phyloP scores from a whole-genome alignment of 2,888 invertebrate species.

The Meghimatium bilineatum region DNA sequence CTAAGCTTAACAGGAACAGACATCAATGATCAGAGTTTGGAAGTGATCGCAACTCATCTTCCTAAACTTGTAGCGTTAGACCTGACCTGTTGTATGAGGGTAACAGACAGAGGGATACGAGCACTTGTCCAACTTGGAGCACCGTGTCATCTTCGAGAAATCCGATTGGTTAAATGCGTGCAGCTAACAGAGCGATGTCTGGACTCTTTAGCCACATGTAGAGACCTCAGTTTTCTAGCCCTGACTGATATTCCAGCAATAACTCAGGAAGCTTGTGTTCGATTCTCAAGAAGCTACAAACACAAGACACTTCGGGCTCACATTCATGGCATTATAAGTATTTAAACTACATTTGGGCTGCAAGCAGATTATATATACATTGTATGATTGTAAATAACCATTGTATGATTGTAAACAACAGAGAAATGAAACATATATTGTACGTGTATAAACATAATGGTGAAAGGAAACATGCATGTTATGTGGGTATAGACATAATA shows the following conservation, averaged over 20 bases:
- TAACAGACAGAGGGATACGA: constrained; percentile 92
- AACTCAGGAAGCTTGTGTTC: constrained; percentile 49
- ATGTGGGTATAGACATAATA: too few relatives aligned
- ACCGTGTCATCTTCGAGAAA: constrained; percentile 46
- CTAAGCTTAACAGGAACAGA: constrained; percentile 91
- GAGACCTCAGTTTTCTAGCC: constrained; percentile 45
- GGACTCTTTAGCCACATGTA: constrained; percentile 39
- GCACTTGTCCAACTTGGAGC: constrained; percentile 56
- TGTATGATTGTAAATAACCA: not conserved
- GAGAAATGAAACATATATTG: too few relatives aligned
- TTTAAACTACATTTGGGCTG: not conserved
- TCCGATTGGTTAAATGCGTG: constrained; percentile 49
- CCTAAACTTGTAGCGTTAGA: constrained; percentile 84
- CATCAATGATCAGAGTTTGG: constrained; percentile 90
- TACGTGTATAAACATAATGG: too few relatives aligned
- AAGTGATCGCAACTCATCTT: constrained; percentile 74
- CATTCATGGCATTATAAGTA: constrained; percentile 45
- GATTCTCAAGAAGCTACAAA: constrained; percentile 45
- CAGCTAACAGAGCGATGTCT: constrained; percentile 52
- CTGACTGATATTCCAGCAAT: constrained; percentile 51
- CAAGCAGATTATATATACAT: not conserved
- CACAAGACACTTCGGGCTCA: constrained; percentile 43
- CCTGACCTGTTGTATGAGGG: constrained; percentile 89
- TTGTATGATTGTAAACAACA: not conserved
- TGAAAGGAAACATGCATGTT: too few relatives aligned